A percentile compares a stretch with the other conserved stretches of the same genome.
Evolutionary conservation across 2,888 invertebrate genomes (phyloP).

Genomic region (Polydrusus tereticollis): DNA sequence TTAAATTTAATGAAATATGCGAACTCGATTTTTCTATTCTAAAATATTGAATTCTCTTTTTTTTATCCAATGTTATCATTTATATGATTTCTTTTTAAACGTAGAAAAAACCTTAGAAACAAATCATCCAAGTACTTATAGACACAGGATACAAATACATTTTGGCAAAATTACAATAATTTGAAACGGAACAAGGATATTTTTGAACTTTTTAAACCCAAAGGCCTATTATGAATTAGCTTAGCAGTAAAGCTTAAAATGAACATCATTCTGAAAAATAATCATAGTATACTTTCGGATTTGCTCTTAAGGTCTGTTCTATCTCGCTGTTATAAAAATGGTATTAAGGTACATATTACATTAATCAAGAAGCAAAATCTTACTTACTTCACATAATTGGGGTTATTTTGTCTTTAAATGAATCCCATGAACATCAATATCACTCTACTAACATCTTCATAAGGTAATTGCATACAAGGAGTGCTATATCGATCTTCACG

Average conservation of each 20-base stretch:
- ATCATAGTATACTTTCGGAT: not conserved
- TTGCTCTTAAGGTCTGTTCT: slow-evolving; percentile 23
- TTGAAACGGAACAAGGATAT: too few relatives aligned
- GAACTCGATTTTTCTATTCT: slow-evolving; percentile 54
- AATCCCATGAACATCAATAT: slow-evolving; percentile 1
- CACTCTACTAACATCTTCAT: not conserved
- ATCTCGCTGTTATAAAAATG: slow-evolving; percentile 26
- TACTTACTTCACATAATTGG: slow-evolving; percentile 42
- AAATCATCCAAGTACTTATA: not conserved
- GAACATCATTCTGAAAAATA: too few relatives aligned
- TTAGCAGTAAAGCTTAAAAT: too few relatives aligned
- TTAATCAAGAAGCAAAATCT: slow-evolving; percentile 46
- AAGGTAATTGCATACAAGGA: not conserved
- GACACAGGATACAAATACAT: too few relatives aligned
- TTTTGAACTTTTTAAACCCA: too few relatives aligned
- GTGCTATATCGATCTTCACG: not conserved
- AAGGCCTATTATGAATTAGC: too few relatives aligned
- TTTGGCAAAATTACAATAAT: too few relatives aligned
- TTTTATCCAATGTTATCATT: slow-evolving; percentile 25
- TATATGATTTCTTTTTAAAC: slow-evolving; percentile 9
- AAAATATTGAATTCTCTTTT: slow-evolving; percentile 47
- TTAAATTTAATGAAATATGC: slow-evolving; percentile 59
- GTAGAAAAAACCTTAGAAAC: slow-evolving; percentile 15
- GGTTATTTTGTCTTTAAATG: slow-evolving; percentile 36
- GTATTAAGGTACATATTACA: slow-evolving; percentile 41